A percentile compares a stretch with the other conserved stretches of the same genome.
Conservation (phyloP, 1,140 invertebrate genomes). For the Brachystomella parvula region DNA sequence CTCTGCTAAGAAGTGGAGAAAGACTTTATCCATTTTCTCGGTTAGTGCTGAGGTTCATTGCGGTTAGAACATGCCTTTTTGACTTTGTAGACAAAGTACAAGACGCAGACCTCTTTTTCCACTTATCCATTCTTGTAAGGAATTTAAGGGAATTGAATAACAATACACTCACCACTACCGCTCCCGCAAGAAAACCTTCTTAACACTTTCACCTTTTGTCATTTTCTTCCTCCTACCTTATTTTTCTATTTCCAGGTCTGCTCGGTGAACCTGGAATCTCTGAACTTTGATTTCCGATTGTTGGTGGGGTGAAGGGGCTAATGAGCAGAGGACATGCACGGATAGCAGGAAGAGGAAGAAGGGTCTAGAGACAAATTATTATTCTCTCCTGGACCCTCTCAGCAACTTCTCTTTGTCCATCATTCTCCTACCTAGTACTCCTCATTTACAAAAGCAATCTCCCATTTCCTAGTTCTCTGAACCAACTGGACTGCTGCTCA, state of each 20-base stretch:
- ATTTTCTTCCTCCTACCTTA: background rate
- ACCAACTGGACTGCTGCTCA: background rate
- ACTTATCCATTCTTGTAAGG: background rate
- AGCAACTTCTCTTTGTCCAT: background rate
- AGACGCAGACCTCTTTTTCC: background rate
- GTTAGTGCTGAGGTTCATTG: conserved; percentile 9
- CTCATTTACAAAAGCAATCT: background rate
- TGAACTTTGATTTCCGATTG: background rate
- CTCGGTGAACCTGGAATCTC: background rate
- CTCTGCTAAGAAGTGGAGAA: background rate
- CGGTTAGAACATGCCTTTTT: background rate
- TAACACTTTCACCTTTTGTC: background rate
- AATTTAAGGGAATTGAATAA: background rate
- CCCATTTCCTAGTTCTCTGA: background rate
- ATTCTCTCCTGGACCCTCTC: background rate
- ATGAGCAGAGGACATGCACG: conserved; percentile 1
- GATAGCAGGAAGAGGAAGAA: background rate
- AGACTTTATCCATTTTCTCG: conserved; percentile 1
- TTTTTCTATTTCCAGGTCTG: background rate
- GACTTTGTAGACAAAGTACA: background rate
- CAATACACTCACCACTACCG: no score
- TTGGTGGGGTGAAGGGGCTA: background rate
- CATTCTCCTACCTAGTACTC: background rate
- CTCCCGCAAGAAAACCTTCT: background rate
- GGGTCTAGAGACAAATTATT: background rate